These are phyloP conservation scores for Philotrypesis tridentata DNA, from an alignment of 1,140 invertebrate genomes.

Conservation along the genomic window DNA sequence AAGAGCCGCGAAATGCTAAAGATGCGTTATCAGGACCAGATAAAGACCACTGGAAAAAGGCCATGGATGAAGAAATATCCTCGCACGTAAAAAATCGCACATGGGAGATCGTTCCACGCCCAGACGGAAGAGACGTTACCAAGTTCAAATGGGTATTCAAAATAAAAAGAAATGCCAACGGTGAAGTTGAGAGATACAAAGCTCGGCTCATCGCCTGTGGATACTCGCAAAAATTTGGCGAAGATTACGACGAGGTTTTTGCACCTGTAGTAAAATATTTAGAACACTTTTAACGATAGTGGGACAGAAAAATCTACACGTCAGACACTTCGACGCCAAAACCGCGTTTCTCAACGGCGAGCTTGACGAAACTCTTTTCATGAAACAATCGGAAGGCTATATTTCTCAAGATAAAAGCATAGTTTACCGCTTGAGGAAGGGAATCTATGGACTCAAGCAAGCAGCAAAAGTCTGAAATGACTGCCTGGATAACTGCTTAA, in stretches of 20 bases:
- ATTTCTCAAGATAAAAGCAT: background rate
- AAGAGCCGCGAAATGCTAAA: background rate
- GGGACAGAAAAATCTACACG: conserved; percentile 65
- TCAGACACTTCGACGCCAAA: conserved; percentile 61
- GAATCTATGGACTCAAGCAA: conserved; percentile 21
- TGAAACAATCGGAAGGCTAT: conserved; percentile 59
- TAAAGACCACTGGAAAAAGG: conserved; percentile 56
- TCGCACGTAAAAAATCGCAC: conserved; percentile 60
- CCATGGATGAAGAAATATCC: conserved; percentile 60
- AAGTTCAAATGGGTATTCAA: conserved; percentile 51
- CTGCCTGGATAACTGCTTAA: too few relatives aligned
- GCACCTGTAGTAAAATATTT: conserved; percentile 49
- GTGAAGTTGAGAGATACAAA: conserved; percentile 44
- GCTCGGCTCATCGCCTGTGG: conserved; percentile 68
- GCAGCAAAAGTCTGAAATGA: conserved; percentile 30
- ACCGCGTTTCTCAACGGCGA: conserved; percentile 53
- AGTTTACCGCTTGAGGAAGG: conserved; percentile 19
- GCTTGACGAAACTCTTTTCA: conserved; percentile 59
- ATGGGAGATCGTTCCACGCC: conserved; percentile 55
- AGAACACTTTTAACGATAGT: conserved; percentile 62
- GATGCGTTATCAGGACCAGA: conserved; percentile 29
- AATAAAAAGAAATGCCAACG: conserved; percentile 5
- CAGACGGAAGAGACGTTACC: conserved; percentile 43
- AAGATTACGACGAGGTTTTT: background rate
- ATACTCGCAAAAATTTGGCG: conserved; percentile 62